These are phyloP conservation scores for Trypoxylon attenuatum DNA, from an alignment of 2,888 invertebrate genomes.

Conservation along the genomic window DNA sequence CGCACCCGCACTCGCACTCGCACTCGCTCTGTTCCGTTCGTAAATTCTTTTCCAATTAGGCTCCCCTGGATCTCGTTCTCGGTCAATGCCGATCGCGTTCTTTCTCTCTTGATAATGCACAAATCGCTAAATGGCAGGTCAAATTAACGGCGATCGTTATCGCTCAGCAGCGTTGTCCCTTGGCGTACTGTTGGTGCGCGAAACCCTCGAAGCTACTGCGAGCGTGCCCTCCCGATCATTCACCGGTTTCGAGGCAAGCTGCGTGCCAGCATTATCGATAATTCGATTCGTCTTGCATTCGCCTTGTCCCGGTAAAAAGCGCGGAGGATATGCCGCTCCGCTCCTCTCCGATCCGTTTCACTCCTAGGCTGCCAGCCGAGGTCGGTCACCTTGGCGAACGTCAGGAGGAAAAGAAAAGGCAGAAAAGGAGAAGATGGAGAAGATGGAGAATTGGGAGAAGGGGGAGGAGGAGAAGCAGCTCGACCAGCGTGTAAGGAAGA, in stretches of 20 bases:
- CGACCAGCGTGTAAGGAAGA: slow-evolving; percentile 31
- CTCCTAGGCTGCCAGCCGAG: slow-evolving; percentile 54
- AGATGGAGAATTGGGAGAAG: slow-evolving; percentile 23
- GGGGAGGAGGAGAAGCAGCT: slow-evolving; percentile 16
- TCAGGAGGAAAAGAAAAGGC: slow-evolving; percentile 37
- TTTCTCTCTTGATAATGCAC: slow-evolving; percentile 11
- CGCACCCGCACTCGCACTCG: neutral
- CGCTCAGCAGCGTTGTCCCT: too few species aligned
- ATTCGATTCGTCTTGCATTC: slow-evolving; percentile 36
- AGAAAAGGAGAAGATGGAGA: slow-evolving; percentile 13
- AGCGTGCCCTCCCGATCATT: too few species aligned
- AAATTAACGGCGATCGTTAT: neutral
- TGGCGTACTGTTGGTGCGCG: too few species aligned
- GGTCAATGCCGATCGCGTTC: slow-evolving; percentile 6
- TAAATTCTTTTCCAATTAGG: too few species aligned
- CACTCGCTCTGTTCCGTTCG: neutral
- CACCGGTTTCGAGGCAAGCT: neutral
- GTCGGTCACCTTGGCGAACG: slow-evolving; percentile 63
- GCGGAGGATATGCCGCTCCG: neutral
- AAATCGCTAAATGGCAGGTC: neutral
- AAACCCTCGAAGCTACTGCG: too few species aligned
- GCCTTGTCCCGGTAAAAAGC: slow-evolving; percentile 17
- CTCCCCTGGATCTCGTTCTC: neutral
- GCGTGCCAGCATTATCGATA: slow-evolving; percentile 31
- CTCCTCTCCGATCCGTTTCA: slow-evolving; percentile 49